Percentiles rank a stretch among this genome's conserved stretches.
Evolutionary conservation across 2,888 invertebrate species (phyloP).

Genomic region (Coecobrya sp.): DNA sequence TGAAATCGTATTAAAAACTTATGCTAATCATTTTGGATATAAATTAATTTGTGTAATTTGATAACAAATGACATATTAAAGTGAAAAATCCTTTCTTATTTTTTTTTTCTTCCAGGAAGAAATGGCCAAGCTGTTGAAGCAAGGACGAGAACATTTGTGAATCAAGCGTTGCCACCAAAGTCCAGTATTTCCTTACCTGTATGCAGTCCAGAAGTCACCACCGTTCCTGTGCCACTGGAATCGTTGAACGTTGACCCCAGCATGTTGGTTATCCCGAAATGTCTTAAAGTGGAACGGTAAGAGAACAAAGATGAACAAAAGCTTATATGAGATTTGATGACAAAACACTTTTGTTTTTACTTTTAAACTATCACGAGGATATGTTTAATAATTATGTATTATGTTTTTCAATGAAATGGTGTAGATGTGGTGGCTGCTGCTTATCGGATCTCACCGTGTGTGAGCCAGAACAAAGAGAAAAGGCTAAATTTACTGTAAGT

Average conservation of each 20-base stretch:
- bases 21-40: no score
- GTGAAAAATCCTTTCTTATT: no score
- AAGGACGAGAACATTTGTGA: neutral
- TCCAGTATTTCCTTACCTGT: neutral
- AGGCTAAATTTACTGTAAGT: constrained; percentile 77
- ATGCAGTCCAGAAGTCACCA: constrained; percentile 79
- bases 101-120: constrained; percentile 35
- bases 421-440: constrained; percentile 85
- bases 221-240: constrained; percentile 75
- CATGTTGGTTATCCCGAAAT: constrained; percentile 77
- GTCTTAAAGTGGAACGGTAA: constrained; percentile 73
- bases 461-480: constrained; percentile 71
- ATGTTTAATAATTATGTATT: no score
- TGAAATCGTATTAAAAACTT: no score
- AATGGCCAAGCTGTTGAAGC: neutral
- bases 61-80: neutral
- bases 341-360: no score
- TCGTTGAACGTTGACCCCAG: constrained; percentile 67
- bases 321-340: no score
- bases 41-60: no score
- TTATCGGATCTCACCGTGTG: constrained; percentile 79
- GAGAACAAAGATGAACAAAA: no score
- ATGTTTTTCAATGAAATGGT: neutral
- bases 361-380: no score
- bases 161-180: no score